Evolutionary conservation across 2,888 invertebrate genomes (phyloP), one percentile per base, ranked within the genome.

Genomic region (Meiosimyza platycephala): DNA sequence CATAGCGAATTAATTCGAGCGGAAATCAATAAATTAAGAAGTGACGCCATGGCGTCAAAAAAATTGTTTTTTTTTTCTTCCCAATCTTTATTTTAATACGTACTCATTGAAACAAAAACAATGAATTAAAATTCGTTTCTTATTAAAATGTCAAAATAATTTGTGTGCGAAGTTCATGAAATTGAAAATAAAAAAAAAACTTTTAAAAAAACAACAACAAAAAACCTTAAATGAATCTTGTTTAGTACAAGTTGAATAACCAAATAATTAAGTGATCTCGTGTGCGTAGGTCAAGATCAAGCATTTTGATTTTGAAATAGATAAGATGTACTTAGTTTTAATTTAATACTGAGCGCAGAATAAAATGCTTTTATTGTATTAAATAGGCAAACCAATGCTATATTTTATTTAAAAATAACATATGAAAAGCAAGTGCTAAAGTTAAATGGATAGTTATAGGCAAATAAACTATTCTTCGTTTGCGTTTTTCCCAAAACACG

Each of bases 261-360:
- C 84, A 81, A 78, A 78, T 78, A 71, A 78, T 80, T 75, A 57
- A 73, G 72, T 81, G 79, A 79, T 78, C 78, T 79, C 77, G 76
- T 74, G 74, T 78, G 76, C 80, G 77, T 82, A 82, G 82, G 82
- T 82, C 82, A 82, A 83, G 82, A 82, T 83, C 83, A 79, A 63
- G 15, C 62, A 28, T 13, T 50, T 67, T 22, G 52, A 57, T 55
- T 62, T 28, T 16, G 11, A 28, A 59, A 60, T 69, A 40, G 9
- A 40, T 40, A 40, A 40, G 40, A 40, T 40, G 40, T 40, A 40
- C 40, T 40, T 40, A 40, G 40, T 40, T 28, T 28, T 1, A 40
- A 40, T 9, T 9, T 40, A 40, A 40, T 40, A 40, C 40, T 40
- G 6, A 40, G 9, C 9, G 40, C 9, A 40, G 6, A 40, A 40